Conservation (phyloP, 2,113 vertebrate species). For the Melanostigma gelatinosum region DNA sequence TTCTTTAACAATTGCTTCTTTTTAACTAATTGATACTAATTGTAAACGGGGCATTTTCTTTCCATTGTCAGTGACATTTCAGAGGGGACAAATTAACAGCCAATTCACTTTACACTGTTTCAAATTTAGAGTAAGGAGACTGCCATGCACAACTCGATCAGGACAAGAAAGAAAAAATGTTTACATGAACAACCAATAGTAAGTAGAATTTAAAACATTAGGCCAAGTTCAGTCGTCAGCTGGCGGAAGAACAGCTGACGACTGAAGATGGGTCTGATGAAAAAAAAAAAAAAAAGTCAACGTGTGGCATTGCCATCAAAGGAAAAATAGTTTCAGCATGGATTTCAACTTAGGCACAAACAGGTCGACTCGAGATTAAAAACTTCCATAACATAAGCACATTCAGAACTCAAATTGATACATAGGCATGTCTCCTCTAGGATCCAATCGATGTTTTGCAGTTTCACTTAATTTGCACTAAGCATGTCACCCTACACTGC, state of each 20-base stretch:
- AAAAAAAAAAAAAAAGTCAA: slow-evolving; percentile 26
- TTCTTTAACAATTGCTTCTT: slow-evolving; percentile 7
- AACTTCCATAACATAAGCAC: slow-evolving; percentile 43
- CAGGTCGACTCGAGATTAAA: slow-evolving; percentile 53
- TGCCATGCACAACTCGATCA: slow-evolving; percentile 61
- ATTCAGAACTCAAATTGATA: slow-evolving; percentile 54
- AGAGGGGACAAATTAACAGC: slow-evolving; percentile 78
- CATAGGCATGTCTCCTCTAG: slow-evolving; percentile 70
- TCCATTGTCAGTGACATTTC: slow-evolving; percentile 68
- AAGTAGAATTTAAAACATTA: slow-evolving; percentile 24
- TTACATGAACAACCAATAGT: slow-evolving; percentile 24
- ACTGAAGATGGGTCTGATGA: slow-evolving; percentile 26
- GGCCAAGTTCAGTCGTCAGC: slow-evolving; percentile 50
- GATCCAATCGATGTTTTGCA: slow-evolving; percentile 63
- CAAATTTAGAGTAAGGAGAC: slow-evolving; percentile 74
- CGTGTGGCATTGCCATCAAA: slow-evolving; percentile 29
- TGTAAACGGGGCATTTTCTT: slow-evolving; percentile 51
- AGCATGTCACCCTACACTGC: slow-evolving; percentile 84
- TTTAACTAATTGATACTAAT: slow-evolving; percentile 72
- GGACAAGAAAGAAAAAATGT: slow-evolving; percentile 33
- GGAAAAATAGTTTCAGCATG: slow-evolving; percentile 40
- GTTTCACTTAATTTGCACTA: slow-evolving; percentile 60
- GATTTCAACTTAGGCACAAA: slow-evolving; percentile 68
- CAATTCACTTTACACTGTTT: slow-evolving; percentile 71
- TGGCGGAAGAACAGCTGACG: slow-evolving; percentile 79